A percentile compares a stretch with the other conserved stretches of the same genome.
phyloP scores from a whole-genome alignment of 2,888 invertebrate genomes.

The Mantis religiosa region DNA sequence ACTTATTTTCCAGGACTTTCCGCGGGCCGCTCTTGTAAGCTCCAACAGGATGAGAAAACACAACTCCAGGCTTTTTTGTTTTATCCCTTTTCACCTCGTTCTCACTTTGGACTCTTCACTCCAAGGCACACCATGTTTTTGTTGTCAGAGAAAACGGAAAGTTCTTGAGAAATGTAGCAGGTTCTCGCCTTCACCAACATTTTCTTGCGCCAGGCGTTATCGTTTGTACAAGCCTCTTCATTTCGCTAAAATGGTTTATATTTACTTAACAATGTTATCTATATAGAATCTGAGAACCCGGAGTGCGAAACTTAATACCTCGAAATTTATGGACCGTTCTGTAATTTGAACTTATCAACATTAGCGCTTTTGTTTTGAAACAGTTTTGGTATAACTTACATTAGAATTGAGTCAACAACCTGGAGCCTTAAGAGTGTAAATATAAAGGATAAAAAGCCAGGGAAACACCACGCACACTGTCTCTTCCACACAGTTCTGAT shows the following conservation, averaged over 20 bases:
- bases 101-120: background rate
- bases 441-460: too few relatives aligned
- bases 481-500: too few relatives aligned
- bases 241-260: background rate
- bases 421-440: too few relatives aligned
- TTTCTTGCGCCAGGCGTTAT: background rate
- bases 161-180: background rate
- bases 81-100: background rate
- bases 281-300: too few relatives aligned
- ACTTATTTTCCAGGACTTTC: background rate
- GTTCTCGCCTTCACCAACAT: background rate
- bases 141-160: background rate
- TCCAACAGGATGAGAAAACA: background rate
- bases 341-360: too few relatives aligned
- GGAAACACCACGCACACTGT: too few relatives aligned
- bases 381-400: too few relatives aligned
- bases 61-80: background rate
- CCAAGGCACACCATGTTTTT: background rate
- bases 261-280: background rate
- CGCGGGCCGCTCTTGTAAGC: background rate
- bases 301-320: too few relatives aligned
- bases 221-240: background rate
- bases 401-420: too few relatives aligned
- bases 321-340: too few relatives aligned
- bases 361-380: too few relatives aligned